Evolutionary conservation across 2,797 vertebrate genomes (phyloP), one percentile per base, ranked within the genome.

Genomic region (Coregonus ussuriensis): DNA sequence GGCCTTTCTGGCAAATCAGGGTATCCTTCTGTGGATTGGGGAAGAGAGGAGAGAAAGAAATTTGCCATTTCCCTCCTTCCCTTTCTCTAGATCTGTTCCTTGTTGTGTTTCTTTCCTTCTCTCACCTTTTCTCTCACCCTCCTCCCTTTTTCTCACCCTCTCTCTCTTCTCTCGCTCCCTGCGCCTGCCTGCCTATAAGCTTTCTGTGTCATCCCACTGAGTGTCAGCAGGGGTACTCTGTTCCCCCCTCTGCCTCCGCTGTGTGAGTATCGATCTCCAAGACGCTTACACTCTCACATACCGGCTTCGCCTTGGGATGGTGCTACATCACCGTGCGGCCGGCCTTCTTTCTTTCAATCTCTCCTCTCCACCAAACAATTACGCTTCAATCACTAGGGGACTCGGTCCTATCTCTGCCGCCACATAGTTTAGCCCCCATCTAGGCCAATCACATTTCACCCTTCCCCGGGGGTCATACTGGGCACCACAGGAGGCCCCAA

Each of bases 181-280:
- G 77, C 85, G 87, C 77, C 35, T 79, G 85, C 84, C 83, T 89
- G 87, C 91, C 91, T 90, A 90, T 92, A 88, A 86, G 88, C 87
- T 93, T 87, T 91, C 86, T 88, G 84, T 92, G 41, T 41, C 89
- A 62, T 83, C 87, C 89, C 84, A 83, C 88, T 83, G 90, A 88
- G 83, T 80, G 87, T 62, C 59, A 62, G 59, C n/a, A 3, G n/a
- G 90, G 86, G 88, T 81, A 76, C 89, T 84, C 82, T 86, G 85
- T 83, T 80, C 73, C 79, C 81, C 76, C 82, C 79, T 85, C 87
- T 25, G n/a, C 84, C 87, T 85, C 84, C 89, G 84, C 78, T 81
- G 83, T 83, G 83, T 77, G 83, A 85, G 89, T 83, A 77, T 87
- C 67, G 16, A 82, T 87, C 83, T 78, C 83, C 82, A 84, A 89